A percentile compares a stretch with the other conserved stretches of the same genome.
These are phyloP conservation scores for Vanessa atalanta DNA, from an alignment of 1,140 invertebrate genomes.

Conservation along the genomic window DNA sequence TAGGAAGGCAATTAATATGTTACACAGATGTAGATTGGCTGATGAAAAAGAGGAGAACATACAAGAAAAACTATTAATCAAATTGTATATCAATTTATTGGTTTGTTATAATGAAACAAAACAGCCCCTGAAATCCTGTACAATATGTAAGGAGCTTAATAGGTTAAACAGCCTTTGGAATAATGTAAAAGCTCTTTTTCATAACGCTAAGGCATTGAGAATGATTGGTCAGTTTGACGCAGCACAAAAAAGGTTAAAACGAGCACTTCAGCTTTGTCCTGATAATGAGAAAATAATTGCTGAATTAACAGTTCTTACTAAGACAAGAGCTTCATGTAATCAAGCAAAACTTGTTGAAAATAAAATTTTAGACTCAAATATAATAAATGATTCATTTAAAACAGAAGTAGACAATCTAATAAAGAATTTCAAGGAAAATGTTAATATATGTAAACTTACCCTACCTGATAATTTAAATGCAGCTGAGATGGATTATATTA, in stretches of 20 bases:
- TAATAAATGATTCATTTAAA: slow-evolving; percentile 64
- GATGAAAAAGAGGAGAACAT: slow-evolving; percentile 83
- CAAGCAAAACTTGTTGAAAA: slow-evolving; percentile 44
- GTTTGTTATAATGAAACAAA: slow-evolving; percentile 85
- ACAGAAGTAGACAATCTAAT: slow-evolving; percentile 64
- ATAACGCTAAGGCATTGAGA: slow-evolving; percentile 82
- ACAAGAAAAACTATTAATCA: slow-evolving; percentile 82
- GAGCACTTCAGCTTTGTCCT: slow-evolving; percentile 56
- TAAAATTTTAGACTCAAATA: slow-evolving; percentile 21
- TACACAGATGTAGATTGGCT: slow-evolving; percentile 78
- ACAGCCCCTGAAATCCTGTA: slow-evolving; percentile 82
- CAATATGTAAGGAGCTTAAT: slow-evolving; percentile 80
- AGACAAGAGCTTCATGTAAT: slow-evolving; percentile 44
- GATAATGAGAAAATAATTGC: slow-evolving; percentile 53
- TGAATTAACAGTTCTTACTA: slow-evolving; percentile 56
- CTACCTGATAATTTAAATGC: slow-evolving; percentile 57
- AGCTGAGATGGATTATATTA: slow-evolving; percentile 65
- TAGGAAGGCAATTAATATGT: slow-evolving; percentile 58
- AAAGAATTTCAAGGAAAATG: slow-evolving; percentile 66
- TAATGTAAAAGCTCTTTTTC: slow-evolving; percentile 82
- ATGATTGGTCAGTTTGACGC: slow-evolving; percentile 78
- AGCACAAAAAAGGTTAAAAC: slow-evolving; percentile 63
- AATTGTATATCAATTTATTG: slow-evolving; percentile 86
- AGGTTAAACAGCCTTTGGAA: slow-evolving; percentile 75
- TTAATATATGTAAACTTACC: slow-evolving; percentile 55